Evolutionary conservation across 2,113 vertebrate genomes (phyloP), one percentile per base, ranked within the genome.

Genomic region (Puntigrus tetrazona): DNA sequence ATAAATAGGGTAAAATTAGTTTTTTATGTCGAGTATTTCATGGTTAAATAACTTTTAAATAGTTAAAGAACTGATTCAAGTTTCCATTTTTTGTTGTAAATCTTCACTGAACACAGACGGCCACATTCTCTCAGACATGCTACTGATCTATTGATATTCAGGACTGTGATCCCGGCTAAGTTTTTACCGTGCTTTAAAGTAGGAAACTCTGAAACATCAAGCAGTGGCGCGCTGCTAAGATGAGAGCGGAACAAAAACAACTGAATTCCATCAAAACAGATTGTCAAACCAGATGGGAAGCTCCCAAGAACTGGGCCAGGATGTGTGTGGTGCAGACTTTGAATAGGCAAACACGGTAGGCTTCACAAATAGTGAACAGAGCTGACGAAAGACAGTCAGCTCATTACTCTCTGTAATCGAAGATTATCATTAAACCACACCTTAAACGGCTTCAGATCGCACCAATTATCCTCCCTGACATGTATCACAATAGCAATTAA

Each of bases 281-380:
- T 93, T 94, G 94, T 93, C 90, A 92, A 94, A 93, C 90, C 93
- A 94, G 93, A 94, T 94, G 93, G 94, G 91, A 90, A 91, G 91
- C 89, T 61, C 88, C 90, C 78, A 50, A 89, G 90, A 93, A 93
- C 87, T 93, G 93, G 92, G 91, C 86, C 91, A 92, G 88, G 87
- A 87, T 87, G 73, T 78, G 83, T 63, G 78, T 84, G 86, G 87
- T 84, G 78, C 87, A 85, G 82, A 87, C 87, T 92, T 78, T 92
- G 92, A 93, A 91, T 93, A 91, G 88, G 81, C 82, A 90, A 91
- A 92, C 69, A 73, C 61, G 29, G 38, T 81, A 87, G 72, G 89
- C 82, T 89, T 84, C 86, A 87, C 85, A 88, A 85, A 84, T 87
- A 87, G 57, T 85, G 88, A 90, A 89, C 85, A 45, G 72, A 57